Percentiles rank a stretch among this genome's conserved stretches.
phyloP scores from a whole-genome alignment of 2,113 vertebrate genomes.

The Caretta caretta region DNA sequence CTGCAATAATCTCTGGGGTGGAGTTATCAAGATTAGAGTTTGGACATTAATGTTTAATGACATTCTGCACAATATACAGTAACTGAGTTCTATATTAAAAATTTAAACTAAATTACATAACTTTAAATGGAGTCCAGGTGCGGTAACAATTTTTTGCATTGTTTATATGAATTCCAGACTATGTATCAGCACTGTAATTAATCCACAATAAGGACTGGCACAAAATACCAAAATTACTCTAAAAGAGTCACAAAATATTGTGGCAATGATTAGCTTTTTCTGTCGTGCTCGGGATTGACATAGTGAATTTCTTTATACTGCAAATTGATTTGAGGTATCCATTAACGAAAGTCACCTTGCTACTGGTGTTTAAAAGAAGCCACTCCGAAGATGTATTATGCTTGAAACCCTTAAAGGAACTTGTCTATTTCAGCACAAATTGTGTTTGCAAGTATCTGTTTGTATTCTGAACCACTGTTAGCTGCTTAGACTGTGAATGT shows the following conservation, averaged over 20 bases:
- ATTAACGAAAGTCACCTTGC: conserved; percentile 25
- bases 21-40: neutral
- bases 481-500: conserved; percentile 4
- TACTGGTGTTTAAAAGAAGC: conserved; percentile 42
- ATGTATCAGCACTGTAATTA: conserved; percentile 57
- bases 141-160: conserved; percentile 63
- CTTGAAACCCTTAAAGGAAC: conserved; percentile 55
- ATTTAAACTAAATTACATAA: conserved; percentile 17
- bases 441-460: conserved; percentile 33
- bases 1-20: neutral
- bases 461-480: conserved; percentile 6
- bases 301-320: neutral
- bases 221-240: conserved; percentile 54
- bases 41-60: conserved; percentile 39
- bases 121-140: conserved; percentile 69
- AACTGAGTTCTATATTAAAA: conserved; percentile 28
- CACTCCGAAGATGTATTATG: conserved; percentile 54
- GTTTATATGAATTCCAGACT: conserved; percentile 55
- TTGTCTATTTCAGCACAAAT: conserved; percentile 39
- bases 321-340: conserved; percentile 45
- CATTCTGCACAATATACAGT: neutral
- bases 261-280: conserved; percentile 61
- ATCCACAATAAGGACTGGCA: conserved; percentile 67
- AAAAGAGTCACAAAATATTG: conserved; percentile 65
- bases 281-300: conserved; percentile 48